Conservation (phyloP, 2,888 invertebrate genomes). For the Phyto melanocephala region DNA sequence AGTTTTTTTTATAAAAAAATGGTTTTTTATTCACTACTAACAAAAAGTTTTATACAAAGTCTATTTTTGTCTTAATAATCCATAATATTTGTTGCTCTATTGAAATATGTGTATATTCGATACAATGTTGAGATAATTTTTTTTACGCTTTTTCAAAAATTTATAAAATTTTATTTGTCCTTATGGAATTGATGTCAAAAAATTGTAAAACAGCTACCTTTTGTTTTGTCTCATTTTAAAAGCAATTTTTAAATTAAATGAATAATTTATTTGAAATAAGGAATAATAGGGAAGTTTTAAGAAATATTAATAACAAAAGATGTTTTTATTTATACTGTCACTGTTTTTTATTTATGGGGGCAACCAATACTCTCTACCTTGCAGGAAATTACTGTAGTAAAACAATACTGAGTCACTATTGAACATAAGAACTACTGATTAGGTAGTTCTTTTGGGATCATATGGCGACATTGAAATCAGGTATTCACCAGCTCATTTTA, state of each 20-base stretch:
- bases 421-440: too few relatives aligned
- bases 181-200: constrained; percentile 2
- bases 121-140: not conserved
- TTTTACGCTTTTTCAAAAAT: not conserved
- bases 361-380: too few relatives aligned
- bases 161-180: not conserved
- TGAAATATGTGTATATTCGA: not conserved
- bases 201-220: not conserved
- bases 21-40: too few relatives aligned
- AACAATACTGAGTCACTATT: too few relatives aligned
- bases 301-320: not conserved
- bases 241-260: not conserved
- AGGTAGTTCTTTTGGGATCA: too few relatives aligned
- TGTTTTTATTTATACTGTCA: too few relatives aligned
- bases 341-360: too few relatives aligned
- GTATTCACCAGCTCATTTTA: too few relatives aligned
- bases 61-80: not conserved
- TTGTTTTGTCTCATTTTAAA: not conserved
- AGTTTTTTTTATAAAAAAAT: too few relatives aligned
- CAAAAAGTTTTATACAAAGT: too few relatives aligned
- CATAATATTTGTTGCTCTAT: not conserved
- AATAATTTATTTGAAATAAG: not conserved
- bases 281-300: not conserved
- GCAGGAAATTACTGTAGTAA: too few relatives aligned
- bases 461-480: too few relatives aligned